Evolutionary conservation across 2,888 invertebrate genomes (phyloP).

Genomic region (Pyrgus malvae): DNA sequence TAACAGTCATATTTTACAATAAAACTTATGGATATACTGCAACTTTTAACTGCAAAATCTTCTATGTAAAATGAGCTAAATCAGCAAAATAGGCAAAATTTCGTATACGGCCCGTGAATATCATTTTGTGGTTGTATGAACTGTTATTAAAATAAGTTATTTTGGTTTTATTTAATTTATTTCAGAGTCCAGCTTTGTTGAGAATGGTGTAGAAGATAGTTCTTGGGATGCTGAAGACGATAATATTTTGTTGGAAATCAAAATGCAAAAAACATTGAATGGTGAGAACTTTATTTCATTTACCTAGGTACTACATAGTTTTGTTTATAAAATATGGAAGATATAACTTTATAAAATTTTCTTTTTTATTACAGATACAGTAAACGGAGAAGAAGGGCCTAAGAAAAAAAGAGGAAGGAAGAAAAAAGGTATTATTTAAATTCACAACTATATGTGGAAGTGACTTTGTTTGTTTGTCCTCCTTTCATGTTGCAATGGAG

Average conservation of each 20-base stretch:
- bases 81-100: no score
- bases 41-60: no score
- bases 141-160: no score
- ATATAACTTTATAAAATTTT: not conserved
- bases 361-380: conserved; percentile 37
- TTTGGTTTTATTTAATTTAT: not conserved
- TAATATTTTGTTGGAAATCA: conserved; percentile 50
- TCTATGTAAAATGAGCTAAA: no score
- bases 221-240: conserved; percentile 70
- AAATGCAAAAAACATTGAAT: conserved; percentile 41
- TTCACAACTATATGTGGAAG: no score
- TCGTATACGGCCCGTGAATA: no score
- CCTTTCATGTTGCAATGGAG: no score
- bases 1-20: no score
- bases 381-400: conserved; percentile 38
- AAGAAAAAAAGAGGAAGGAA: conserved; percentile 65
- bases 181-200: conserved; percentile 35
- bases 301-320: not conserved
- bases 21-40: no score
- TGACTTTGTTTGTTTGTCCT: no score
- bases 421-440: conserved; percentile 50
- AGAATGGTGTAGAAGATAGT: conserved; percentile 46
- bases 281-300: conserved; percentile 33
- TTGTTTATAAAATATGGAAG: no score
- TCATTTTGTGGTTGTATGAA: no score